Evolutionary conservation across 1,140 invertebrate genomes (phyloP), one percentile per base, ranked within the genome.

Genomic region (Aphelinus certus): DNA sequence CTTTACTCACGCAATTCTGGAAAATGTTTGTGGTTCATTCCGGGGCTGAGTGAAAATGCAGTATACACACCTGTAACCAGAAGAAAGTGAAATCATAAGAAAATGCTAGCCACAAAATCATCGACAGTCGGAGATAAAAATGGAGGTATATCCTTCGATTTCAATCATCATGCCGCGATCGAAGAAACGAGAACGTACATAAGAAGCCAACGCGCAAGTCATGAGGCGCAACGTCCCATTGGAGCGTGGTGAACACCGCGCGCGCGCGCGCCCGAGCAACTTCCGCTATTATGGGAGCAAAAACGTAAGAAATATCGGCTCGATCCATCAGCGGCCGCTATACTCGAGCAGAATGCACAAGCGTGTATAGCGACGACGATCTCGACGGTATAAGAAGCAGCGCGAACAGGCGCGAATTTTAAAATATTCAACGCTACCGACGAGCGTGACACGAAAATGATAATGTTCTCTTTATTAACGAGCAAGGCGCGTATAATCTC

Each of bases 381-480:
- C 51, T 55, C 51, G 7, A 7, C 4, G 42, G 53, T 57, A 45
- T 57, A 45, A 4, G 2, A 3, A 43, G 7, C 4, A 42, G 45
- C 56, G 43, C 43, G 45, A 26, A 26, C 26, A 26, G 26, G 9
- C 65, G 65, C 42, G 46, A 51, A 46, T 67, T 74, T 74, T 62
- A 56, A 74, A 74, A 26, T 26, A 69, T 69, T 64, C 73, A 70
- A 57, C 57, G 48, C 43, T 42, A 9, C 58, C 48, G 2, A 60
- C 47, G 55, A 26, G 68, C 61, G 60, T 58, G 73, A 46, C 67
- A 65, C 58, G 55, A 48, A 69, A 70, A 70, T 70, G 60, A 75
- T 70, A 70, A 64, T 70, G 68, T 65, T 55, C 45, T 45, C 46
- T 67, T 69, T 64, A 70, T 75, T 70, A 75, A 64, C 73, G 10